Evolutionary conservation across 2,113 vertebrate genomes (phyloP).

Genomic region (Pachyramphus minor): DNA sequence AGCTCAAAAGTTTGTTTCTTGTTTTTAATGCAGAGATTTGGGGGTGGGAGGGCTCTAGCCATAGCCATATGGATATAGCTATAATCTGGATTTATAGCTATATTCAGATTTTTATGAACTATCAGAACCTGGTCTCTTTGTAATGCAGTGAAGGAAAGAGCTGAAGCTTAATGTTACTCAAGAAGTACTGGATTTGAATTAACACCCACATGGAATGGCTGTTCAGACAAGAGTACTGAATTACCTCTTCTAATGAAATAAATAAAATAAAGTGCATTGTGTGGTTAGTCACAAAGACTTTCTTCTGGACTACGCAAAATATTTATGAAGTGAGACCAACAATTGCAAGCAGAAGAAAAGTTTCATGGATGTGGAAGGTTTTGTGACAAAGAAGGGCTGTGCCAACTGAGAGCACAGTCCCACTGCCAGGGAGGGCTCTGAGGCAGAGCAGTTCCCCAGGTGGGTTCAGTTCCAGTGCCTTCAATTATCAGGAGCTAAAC

Average conservation of each 20-base stretch:
- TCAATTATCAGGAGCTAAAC: background rate
- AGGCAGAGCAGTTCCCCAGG: background rate
- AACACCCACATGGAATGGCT: constrained; percentile 22
- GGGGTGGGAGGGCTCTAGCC: background rate
- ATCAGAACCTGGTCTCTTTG: constrained; percentile 47
- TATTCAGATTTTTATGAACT: constrained; percentile 39
- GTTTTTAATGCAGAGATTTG: constrained; percentile 61
- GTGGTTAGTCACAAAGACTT: background rate
- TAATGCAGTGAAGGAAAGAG: constrained; percentile 53
- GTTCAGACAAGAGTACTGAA: constrained; percentile 17
- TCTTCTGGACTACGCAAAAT: background rate
- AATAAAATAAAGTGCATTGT: background rate
- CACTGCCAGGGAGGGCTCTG: background rate
- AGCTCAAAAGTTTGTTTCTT: constrained; percentile 9
- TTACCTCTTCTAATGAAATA: background rate
- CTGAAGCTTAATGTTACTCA: constrained; percentile 40
- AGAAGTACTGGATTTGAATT: constrained; percentile 58
- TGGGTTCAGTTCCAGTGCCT: background rate
- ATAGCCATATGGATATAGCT: background rate
- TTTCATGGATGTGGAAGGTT: background rate
- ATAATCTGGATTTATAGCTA: constrained; percentile 45
- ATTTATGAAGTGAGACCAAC: constrained; percentile 19
- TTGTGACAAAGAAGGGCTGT: background rate
- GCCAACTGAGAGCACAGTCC: background rate
- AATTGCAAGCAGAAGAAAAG: background rate